Evolutionary conservation across 2,888 invertebrate genomes (phyloP), one percentile per base, ranked within the genome.

Genomic region (Apamea sordens): DNA sequence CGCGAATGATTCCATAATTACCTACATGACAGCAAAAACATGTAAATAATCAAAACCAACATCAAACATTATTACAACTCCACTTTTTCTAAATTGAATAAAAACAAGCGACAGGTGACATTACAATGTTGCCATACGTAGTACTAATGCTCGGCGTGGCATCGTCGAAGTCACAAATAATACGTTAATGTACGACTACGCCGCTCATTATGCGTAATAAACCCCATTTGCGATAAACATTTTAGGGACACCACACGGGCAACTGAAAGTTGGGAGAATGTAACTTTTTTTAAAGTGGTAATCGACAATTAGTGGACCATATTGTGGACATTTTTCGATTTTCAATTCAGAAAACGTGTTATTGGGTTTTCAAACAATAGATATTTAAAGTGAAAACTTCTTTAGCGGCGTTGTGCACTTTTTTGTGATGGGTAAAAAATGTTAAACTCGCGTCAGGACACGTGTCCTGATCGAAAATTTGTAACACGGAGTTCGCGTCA

Each of bases 191-290:
- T 88, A 89, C 79, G 84, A 86, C 78, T 89, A 82, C 88, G 85
- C 70, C 82, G 74, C 90, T 89, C 91, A 91, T 92, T 91, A 92
- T 84, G 84, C 89, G 85, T 91, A 91, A 92, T 91, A 92, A 91
- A 89, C 90, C 85, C 86, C 89, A 89, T 90, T 91, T 92, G 87
- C 85, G 84, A 77, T 84, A 85, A 88, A 90, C 88, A 90, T 91
- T 90, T 80, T 83, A 82, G 79, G 79, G 61, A 18, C 21, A n/a
- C 64, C 76, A 90, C 82, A 91, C 88, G 72, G 59, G 88, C 82
- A 44, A 91, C 59, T 77, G 47, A 70, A 87, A 74, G 85, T 85
- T 72, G 76, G 5, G 4, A 24, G 13, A 28, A 36, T 8, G 21
- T 13, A 44, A 18, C 32, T 24, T 47, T 73, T 24, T 24, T 10